Conservation (phyloP, 2,888 invertebrate genomes). For the Spisula solida region DNA sequence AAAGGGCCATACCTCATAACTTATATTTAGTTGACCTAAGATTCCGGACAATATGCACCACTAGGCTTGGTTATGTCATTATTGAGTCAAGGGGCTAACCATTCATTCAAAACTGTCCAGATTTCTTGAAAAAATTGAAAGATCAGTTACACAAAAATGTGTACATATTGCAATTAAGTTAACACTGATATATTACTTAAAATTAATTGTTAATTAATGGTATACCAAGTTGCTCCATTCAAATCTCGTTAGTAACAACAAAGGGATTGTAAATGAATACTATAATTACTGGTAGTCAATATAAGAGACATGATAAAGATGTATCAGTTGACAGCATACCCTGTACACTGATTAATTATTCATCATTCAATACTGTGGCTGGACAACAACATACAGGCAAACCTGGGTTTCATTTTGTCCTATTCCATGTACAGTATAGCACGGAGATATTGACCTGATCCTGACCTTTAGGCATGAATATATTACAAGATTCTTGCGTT, state of each 20-base stretch:
- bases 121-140: not conserved
- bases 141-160: not conserved
- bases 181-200: not conserved
- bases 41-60: too few species aligned
- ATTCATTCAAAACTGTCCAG: not conserved
- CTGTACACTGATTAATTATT: not conserved
- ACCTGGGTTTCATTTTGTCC: not conserved
- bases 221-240: not conserved
- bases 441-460: too few species aligned
- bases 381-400: not conserved
- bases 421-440: not conserved
- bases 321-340: constrained; percentile 3
- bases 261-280: not conserved
- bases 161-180: too few species aligned
- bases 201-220: not conserved
- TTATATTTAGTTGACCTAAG: too few species aligned
- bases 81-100: too few species aligned
- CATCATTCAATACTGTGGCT: constrained; percentile 1
- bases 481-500: too few species aligned
- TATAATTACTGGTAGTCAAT: not conserved
- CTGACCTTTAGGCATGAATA: too few species aligned
- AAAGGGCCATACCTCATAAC: too few species aligned
- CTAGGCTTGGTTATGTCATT: too few species aligned
- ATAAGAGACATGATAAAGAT: constrained; percentile 7
- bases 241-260: not conserved